Percentiles rank a stretch among this genome's conserved stretches.
phyloP scores from a whole-genome alignment of 2,888 invertebrate species.

The Sclerodermus sp. region DNA sequence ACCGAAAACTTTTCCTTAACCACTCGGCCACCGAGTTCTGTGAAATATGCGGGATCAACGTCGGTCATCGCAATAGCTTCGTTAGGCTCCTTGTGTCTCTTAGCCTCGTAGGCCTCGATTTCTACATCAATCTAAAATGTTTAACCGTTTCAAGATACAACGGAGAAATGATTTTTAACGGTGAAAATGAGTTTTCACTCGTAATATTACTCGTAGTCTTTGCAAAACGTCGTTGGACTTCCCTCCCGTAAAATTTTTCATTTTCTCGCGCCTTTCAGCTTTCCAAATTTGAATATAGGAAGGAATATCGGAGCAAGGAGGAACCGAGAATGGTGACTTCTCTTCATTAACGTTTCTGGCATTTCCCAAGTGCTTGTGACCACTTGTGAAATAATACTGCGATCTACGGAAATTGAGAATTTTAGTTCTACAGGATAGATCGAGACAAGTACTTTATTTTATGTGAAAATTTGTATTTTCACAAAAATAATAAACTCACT shows the following conservation, averaged over 20 bases:
- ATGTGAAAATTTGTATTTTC: no score
- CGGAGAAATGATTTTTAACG: no score
- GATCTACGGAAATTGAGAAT: slow-evolving; percentile 33
- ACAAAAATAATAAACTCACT: no score
- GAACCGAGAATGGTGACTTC: slow-evolving; percentile 56
- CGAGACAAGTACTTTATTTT: no score
- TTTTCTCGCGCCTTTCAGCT: no score
- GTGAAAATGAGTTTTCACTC: neutral
- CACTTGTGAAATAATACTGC: slow-evolving; percentile 43
- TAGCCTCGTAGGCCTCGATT: slow-evolving; percentile 28
- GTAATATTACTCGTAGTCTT: neutral
- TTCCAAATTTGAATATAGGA: slow-evolving; percentile 42
- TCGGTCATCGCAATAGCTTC: slow-evolving; percentile 66
- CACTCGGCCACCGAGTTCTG: slow-evolving; percentile 65
- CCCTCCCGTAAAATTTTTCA: slow-evolving; percentile 58
- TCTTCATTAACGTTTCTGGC: slow-evolving; percentile 50
- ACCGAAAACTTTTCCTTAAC: slow-evolving; percentile 64
- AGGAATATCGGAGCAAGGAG: slow-evolving; percentile 56
- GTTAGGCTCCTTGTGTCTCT: slow-evolving; percentile 57
- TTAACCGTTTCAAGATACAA: neutral
- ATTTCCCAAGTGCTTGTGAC: slow-evolving; percentile 35
- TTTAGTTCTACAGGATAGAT: no score
- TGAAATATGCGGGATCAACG: slow-evolving; percentile 69
- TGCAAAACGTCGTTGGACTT: slow-evolving; percentile 2
- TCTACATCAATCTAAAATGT: slow-evolving; percentile 32